Evolutionary conservation across 2,113 vertebrate species (phyloP), one percentile per base, ranked within the genome.

Genomic region (Crypturellus undulatus): DNA sequence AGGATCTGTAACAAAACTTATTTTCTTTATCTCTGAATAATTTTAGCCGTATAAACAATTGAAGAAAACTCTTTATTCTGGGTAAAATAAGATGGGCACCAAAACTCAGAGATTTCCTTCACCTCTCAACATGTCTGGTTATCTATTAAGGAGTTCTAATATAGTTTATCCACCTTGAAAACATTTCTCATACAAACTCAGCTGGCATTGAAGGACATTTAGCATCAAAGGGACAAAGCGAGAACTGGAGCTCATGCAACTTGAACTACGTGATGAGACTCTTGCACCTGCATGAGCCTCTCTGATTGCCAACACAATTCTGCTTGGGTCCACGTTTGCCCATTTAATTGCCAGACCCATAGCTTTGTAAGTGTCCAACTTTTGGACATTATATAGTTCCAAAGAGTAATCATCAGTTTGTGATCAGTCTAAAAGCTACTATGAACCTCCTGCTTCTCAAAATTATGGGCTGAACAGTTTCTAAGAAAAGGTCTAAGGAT

Each of bases 1-100:
- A 85, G 10, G 47, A 92, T 91, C 60, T 68, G 19, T 49, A 49
- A 42, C 32, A 58, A 94, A 91, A 73, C 25, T 42, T 65, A 28
- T 84, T 89, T 81, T 91, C 36, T 92, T 18, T 6, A 6, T 42
- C 54, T 79, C 38, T 6, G 4, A 70, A 87, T 45, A 87, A 90
- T 88, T 71, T 83, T 92, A 77, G 49, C 7, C 40, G 6, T 67
- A 10, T 28, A 63, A 83, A 20, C 30, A 80, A 90, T 85, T 1
- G 2, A 20, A 20, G 19, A 64, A 65, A 85, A 63, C 3, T 56
- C 94, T 91, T 38, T 79, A 36, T 40, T 49, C 36, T 30, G 16
- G 26, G 36, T 62, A 45, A 84, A 60, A 75, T 21, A 71, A 13
- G 30, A 71, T 22, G 52, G 65, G 42, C 56, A 84, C 32, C 15